A percentile compares a stretch with the other conserved stretches of the same genome.
These are phyloP conservation scores for Saguinus imperator DNA, from an alignment of 2,113 vertebrate genomes.

Conservation along the genomic window DNA sequence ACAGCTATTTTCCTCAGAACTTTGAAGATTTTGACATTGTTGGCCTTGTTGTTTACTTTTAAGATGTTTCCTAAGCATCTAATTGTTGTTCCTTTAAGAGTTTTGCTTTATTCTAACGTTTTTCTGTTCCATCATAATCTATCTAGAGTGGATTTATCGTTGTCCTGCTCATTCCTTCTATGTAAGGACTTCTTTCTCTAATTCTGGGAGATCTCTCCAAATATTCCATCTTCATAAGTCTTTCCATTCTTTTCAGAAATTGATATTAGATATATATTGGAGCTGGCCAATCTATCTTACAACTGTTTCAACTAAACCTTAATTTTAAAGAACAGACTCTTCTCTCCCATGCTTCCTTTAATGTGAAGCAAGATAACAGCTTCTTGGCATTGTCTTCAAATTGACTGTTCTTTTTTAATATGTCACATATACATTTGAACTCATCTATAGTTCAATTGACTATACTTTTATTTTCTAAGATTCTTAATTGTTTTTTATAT, in stretches of 20 bases:
- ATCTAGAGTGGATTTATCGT: neutral
- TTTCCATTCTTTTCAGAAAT: neutral
- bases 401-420: neutral
- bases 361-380: neutral
- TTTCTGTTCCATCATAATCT: neutral
- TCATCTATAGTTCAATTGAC: neutral
- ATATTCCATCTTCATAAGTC: neutral
- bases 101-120: conserved; percentile 15
- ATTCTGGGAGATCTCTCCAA: neutral
- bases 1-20: neutral
- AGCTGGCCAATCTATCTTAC: neutral
- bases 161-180: neutral
- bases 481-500: neutral
- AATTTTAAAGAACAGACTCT: neutral
- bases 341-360: neutral
- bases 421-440: neutral
- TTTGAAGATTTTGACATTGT: conserved; percentile 5
- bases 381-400: neutral
- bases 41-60: neutral
- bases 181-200: neutral
- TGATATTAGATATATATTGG: neutral
- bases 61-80: neutral
- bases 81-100: neutral
- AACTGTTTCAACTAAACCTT: neutral
- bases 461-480: neutral